phyloP scores from a whole-genome alignment of 37 sponge, comb jelly and placozoan species.

The Spongilla lacustris region DNA sequence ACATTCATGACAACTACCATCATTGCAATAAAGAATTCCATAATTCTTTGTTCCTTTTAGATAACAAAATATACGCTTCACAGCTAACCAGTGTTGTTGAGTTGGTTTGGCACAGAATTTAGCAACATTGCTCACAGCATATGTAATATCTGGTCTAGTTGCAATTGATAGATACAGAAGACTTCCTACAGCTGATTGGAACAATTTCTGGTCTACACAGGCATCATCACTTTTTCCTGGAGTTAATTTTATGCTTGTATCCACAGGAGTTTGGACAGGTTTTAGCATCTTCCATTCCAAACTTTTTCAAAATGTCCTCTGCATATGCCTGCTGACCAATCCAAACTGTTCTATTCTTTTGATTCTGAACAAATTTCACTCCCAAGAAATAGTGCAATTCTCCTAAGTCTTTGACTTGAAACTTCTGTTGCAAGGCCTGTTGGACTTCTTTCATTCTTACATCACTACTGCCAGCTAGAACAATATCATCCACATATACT shows the following conservation, averaged over 20 bases:
- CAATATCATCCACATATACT: slow-evolving; percentile 49
- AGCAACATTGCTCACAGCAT: slow-evolving; percentile 21
- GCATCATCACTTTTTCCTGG: slow-evolving; percentile 26
- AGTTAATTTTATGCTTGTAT: slow-evolving; percentile 12
- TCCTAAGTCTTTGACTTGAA: slow-evolving; percentile 43
- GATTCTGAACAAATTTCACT: too few relatives aligned
- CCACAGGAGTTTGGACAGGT: slow-evolving; percentile 28
- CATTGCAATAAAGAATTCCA: slow-evolving; percentile 36
- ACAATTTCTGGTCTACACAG: slow-evolving; percentile 30
- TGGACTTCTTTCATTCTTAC: slow-evolving; percentile 10
- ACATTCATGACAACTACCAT: background rate
- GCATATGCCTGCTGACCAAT: too few relatives aligned
- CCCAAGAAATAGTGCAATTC: slow-evolving; percentile 42
- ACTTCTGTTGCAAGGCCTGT: slow-evolving; percentile 7
- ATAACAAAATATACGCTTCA: slow-evolving; percentile 41
- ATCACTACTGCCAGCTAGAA: slow-evolving; percentile 27
- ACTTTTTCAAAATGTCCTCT: background rate
- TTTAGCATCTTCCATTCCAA: slow-evolving; percentile 53
- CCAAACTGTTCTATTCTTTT: too few relatives aligned
- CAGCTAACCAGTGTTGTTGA: slow-evolving; percentile 17
- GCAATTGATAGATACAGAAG: slow-evolving; percentile 42
- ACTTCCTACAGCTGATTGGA: slow-evolving; percentile 63
- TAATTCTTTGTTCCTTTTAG: slow-evolving; percentile 32
- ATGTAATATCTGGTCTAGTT: slow-evolving; percentile 62
- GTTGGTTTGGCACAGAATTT: slow-evolving; percentile 37